A percentile compares a stretch with the other conserved stretches of the same genome.
These are phyloP conservation scores for Operophtera brumata DNA, from an alignment of 2,888 invertebrate species.

Conservation along the genomic window DNA sequence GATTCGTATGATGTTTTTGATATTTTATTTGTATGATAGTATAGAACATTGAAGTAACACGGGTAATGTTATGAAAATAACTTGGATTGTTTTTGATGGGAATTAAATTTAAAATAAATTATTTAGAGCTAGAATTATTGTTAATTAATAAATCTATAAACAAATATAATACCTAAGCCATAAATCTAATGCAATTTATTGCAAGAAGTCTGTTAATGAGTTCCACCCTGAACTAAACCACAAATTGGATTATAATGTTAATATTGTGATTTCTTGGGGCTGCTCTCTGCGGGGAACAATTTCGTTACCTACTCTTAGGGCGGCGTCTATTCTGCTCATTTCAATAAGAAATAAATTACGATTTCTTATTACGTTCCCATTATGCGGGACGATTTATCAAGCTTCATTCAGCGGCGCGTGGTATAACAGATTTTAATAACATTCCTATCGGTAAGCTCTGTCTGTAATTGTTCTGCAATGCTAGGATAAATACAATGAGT, in stretches of 20 bases:
- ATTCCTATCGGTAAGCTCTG: conserved; percentile 43
- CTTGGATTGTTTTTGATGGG: too few species aligned
- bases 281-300: conserved; percentile 64
- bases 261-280: conserved; percentile 66
- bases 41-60: too few species aligned
- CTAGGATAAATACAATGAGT: not conserved
- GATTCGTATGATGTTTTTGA: too few species aligned
- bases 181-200: conserved; percentile 69
- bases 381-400: conserved; percentile 72
- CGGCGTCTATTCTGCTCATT: conserved; percentile 76
- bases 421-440: conserved; percentile 65
- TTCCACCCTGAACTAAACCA: conserved; percentile 62
- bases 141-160: too few species aligned
- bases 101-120: too few species aligned
- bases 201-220: conserved; percentile 74
- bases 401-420: conserved; percentile 65
- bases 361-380: conserved; percentile 79
- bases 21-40: too few species aligned
- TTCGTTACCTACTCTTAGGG: conserved; percentile 43
- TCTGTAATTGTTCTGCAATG: conserved; percentile 28
- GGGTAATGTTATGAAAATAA: too few species aligned
- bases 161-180: not conserved
- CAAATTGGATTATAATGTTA: conserved; percentile 79
- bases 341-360: conserved; percentile 80
- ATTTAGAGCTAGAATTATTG: too few species aligned